Evolutionary conservation across 2,797 vertebrate species (phyloP).

Genomic region (Neostethus bicornis): DNA sequence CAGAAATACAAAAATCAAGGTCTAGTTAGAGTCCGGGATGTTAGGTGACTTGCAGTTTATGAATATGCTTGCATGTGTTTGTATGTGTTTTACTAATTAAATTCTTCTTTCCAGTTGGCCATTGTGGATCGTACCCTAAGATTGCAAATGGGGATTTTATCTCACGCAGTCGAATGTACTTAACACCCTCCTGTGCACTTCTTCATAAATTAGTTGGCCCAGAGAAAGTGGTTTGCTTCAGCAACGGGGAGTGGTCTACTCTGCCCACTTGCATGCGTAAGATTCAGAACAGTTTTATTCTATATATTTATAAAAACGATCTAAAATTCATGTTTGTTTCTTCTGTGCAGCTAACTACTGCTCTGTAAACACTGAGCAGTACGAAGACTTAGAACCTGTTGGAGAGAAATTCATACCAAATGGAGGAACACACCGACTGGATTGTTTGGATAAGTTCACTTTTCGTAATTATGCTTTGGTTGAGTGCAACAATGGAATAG

Average conservation of each 20-base stretch:
- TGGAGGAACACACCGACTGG: accelerated
- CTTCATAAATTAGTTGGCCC: background rate
- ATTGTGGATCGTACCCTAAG: background rate
- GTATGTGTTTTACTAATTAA: background rate
- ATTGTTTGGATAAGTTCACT: accelerated
- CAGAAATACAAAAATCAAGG: too few species aligned
- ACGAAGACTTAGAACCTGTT: accelerated
- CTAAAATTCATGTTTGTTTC: too few species aligned
- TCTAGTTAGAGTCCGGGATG: too few species aligned
- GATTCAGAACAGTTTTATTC: background rate
- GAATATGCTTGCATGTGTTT: too few species aligned
- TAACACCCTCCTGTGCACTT: slow-evolving; percentile 35
- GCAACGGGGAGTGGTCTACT: background rate
- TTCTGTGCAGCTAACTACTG: slow-evolving; percentile 39
- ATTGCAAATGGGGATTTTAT: background rate
- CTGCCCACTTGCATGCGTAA: background rate
- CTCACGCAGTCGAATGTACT: accelerated
- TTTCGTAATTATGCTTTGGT: accelerated
- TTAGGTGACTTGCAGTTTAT: too few species aligned
- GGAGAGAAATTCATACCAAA: accelerated
- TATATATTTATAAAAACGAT: too few species aligned
- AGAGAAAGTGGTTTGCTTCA: background rate
- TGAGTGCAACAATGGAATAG: accelerated
- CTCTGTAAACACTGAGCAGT: background rate
- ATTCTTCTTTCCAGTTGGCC: slow-evolving; percentile 23